These are phyloP conservation scores for Sialis fuliginosa DNA, from an alignment of 2,888 invertebrate genomes.

Conservation along the genomic window DNA sequence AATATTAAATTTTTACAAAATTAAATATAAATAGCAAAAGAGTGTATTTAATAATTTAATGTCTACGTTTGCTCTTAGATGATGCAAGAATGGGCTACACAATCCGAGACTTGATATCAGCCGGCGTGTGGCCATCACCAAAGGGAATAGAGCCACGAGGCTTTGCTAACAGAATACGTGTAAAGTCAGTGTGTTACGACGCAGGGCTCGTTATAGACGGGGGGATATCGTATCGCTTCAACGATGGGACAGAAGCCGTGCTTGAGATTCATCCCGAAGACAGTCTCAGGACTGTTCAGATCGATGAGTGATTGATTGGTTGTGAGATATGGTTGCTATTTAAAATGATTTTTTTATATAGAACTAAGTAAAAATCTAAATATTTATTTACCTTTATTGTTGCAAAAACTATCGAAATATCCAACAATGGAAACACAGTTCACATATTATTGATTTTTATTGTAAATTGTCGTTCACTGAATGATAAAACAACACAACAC, in stretches of 20 bases:
- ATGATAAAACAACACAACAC: too few relatives aligned
- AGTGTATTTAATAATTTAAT: neutral
- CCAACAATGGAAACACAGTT: too few relatives aligned
- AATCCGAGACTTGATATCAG: slow-evolving; percentile 82
- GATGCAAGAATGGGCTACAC: slow-evolving; percentile 72
- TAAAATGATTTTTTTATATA: too few relatives aligned
- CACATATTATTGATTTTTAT: too few relatives aligned
- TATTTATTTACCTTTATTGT: too few relatives aligned
- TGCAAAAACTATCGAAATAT: too few relatives aligned
- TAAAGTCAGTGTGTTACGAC: slow-evolving; percentile 80
- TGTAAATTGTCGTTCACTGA: too few relatives aligned
- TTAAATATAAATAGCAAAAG: neutral
- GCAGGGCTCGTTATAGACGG: slow-evolving; percentile 90
- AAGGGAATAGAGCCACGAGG: slow-evolving; percentile 57
- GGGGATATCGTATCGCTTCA: slow-evolving; percentile 82
- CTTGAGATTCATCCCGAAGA: slow-evolving; percentile 77
- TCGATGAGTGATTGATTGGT: slow-evolving; percentile 12
- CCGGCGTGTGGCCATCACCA: slow-evolving; percentile 71
- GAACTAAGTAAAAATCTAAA: too few relatives aligned
- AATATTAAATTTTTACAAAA: too few relatives aligned
- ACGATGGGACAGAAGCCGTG: slow-evolving; percentile 76
- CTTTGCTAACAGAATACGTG: slow-evolving; percentile 52
- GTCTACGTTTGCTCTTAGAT: slow-evolving; percentile 27
- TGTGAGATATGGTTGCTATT: too few relatives aligned
- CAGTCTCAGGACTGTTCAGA: slow-evolving; percentile 58